A percentile compares a stretch with the other conserved stretches of the same genome.
Conservation (phyloP, 2,888 invertebrate species). For the Acanthosepion esculentum region DNA sequence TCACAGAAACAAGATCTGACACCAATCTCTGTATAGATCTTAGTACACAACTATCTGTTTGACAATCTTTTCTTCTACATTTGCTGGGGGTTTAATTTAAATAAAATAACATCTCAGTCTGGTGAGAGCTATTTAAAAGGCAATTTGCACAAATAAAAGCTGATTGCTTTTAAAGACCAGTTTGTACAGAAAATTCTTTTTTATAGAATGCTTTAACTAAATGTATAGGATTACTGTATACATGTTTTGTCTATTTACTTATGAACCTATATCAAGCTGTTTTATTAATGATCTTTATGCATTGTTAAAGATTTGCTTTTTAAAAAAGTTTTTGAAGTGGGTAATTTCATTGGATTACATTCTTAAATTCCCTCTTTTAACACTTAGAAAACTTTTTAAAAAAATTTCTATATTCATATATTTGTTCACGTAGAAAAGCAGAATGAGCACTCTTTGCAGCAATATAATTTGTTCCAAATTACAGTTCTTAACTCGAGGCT, state of each 20-base stretch:
- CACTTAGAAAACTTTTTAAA: too few species aligned
- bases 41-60: not conserved
- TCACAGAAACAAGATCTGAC: slow-evolving; percentile 22
- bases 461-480: too few species aligned
- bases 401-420: not conserved
- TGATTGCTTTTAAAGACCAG: not conserved
- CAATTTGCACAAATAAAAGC: not conserved
- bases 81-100: not conserved
- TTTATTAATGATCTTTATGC: not conserved
- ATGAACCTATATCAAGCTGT: not conserved
- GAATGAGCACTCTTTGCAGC: not conserved
- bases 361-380: not conserved
- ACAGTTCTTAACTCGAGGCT: not conserved
- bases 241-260: not conserved
- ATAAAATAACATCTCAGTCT: not conserved
- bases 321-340: not conserved
- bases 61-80: slow-evolving; percentile 16
- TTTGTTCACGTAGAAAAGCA: not conserved
- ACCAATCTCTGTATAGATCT: not conserved
- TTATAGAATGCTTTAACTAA: not conserved
- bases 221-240: not conserved
- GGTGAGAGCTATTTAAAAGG: not conserved
- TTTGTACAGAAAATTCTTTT: not conserved
- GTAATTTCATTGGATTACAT: not conserved
- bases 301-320: not conserved